phyloP scores from a whole-genome alignment of 2,888 invertebrate genomes.

The Pyrrhosoma nymphula region DNA sequence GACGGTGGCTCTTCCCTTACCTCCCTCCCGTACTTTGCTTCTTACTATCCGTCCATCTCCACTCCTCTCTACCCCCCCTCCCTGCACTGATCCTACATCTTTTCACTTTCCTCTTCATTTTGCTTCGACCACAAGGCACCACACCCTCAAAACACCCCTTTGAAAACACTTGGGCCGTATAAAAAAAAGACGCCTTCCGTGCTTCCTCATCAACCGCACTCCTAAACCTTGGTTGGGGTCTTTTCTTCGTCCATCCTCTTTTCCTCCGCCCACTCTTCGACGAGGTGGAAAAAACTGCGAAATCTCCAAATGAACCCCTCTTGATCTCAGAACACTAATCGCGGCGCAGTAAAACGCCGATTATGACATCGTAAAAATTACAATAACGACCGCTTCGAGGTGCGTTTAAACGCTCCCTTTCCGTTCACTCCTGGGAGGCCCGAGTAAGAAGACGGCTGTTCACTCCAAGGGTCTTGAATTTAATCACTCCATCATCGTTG shows the following conservation, averaged over 20 bases:
- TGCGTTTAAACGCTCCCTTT: constrained; percentile 3
- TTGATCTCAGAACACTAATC: constrained; percentile 46
- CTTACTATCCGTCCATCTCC: constrained; percentile 2
- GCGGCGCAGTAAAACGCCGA: constrained; percentile 47
- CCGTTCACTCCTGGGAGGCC: background rate
- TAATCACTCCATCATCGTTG: constrained; percentile 34
- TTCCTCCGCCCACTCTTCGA: background rate
- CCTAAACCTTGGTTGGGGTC: background rate
- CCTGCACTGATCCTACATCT: constrained; percentile 47
- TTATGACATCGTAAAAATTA: constrained; percentile 66
- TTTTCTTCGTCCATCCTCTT: background rate
- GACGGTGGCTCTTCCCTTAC: background rate
- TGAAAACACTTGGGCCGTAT: constrained; percentile 34
- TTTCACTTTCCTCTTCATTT: constrained; percentile 19
- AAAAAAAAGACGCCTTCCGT: constrained; percentile 19
- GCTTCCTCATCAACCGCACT: background rate
- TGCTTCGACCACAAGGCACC: constrained; percentile 13
- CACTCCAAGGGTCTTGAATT: constrained; percentile 30
- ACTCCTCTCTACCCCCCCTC: background rate
- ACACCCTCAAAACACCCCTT: constrained; percentile 58
- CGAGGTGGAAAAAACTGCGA: constrained; percentile 40
- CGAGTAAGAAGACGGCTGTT: constrained; percentile 11
- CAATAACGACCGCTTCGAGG: constrained; percentile 50
- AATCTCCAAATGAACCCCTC: constrained; percentile 44
- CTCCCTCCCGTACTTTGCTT: background rate